These are phyloP conservation scores for Mimachlamys varia DNA, from an alignment of 2,888 invertebrate genomes.

Conservation along the genomic window DNA sequence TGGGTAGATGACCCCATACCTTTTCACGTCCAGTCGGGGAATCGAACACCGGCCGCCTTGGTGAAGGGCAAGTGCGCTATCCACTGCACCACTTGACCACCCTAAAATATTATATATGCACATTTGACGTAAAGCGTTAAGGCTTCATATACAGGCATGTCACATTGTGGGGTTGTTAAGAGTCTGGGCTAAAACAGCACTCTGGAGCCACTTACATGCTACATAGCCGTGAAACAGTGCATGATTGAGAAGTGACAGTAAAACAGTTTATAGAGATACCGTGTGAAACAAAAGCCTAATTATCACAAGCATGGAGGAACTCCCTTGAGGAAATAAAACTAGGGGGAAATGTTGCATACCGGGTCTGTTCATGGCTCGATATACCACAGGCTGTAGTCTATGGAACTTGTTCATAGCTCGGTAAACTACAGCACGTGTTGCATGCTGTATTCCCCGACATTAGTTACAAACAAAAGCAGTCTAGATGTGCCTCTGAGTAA, in stretches of 20 bases:
- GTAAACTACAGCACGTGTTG: background rate
- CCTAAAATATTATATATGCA: no score
- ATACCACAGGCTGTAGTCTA: background rate
- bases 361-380: background rate
- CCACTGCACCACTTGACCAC: no score
- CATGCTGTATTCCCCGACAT: background rate
- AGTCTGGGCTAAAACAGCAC: background rate
- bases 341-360: background rate
- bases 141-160: background rate
- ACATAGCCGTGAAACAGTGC: background rate
- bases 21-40: no score
- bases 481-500: background rate
- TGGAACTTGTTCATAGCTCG: background rate
- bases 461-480: background rate
- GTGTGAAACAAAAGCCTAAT: slow-evolving; percentile 21
- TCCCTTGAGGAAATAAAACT: background rate
- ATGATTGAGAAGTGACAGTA: background rate
- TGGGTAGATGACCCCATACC: no score
- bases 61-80: no score
- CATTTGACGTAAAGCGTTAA: background rate
- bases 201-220: background rate
- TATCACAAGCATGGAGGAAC: slow-evolving; percentile 8
- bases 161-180: background rate
- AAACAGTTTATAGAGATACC: background rate
- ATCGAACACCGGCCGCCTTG: no score